A percentile compares a stretch with the other conserved stretches of the same genome.
Conservation (phyloP, 2,797 vertebrate species). For the Netta rufina region DNA sequence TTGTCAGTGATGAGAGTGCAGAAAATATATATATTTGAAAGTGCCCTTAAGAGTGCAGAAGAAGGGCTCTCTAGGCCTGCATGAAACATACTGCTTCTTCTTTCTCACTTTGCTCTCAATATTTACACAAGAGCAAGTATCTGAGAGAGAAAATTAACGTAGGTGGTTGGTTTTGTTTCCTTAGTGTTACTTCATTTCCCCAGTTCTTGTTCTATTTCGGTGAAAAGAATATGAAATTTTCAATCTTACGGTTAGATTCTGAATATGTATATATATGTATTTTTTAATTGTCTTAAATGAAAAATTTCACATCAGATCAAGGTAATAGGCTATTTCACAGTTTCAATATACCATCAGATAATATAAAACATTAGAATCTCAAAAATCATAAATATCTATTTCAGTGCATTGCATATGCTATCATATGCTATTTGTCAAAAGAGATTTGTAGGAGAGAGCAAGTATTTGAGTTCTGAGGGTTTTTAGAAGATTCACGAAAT, state of each 20-base stretch:
- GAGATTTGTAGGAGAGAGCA: neutral
- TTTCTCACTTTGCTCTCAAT: fast-evolving
- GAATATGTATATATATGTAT: neutral
- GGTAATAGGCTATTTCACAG: neutral
- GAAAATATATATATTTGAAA: neutral
- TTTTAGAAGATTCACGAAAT: neutral
- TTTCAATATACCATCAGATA: neutral
- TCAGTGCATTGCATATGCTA: neutral
- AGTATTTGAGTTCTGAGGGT: neutral
- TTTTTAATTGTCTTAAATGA: neutral
- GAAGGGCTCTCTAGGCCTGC: neutral
- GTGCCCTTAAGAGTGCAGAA: neutral
- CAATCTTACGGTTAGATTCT: neutral
- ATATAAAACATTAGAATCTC: neutral
- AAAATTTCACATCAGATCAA: neutral
- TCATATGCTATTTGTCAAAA: neutral
- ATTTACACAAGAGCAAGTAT: neutral
- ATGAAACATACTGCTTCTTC: neutral
- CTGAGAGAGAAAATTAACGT: neutral
- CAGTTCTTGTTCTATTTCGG: neutral
- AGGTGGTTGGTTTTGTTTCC: neutral
- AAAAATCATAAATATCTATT: neutral
- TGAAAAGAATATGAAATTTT: neutral
- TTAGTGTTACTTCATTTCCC: neutral
- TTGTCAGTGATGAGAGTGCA: neutral